Conservation (phyloP, 2,113 vertebrate species). For the Gobiocypris rarus region DNA sequence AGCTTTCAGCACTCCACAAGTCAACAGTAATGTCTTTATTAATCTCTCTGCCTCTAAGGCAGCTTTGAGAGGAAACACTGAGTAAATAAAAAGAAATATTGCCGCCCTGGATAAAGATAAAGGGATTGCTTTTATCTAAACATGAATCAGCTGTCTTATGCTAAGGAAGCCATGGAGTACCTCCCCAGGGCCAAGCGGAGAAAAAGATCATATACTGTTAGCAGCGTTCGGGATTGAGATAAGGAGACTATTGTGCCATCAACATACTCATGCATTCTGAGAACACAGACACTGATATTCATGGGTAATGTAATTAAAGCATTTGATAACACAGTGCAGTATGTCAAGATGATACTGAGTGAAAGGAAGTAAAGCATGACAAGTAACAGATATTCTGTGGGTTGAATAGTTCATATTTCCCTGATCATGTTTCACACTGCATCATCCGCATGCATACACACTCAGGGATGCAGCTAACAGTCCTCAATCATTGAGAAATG, state of each 20-base stretch:
- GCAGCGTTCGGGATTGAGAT: slow-evolving; percentile 44
- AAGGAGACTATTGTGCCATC: slow-evolving; percentile 34
- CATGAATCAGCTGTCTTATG: slow-evolving; percentile 49
- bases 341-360: neutral
- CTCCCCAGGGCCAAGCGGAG: slow-evolving; percentile 29
- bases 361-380: neutral
- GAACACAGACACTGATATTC: slow-evolving; percentile 40
- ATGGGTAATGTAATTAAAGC: slow-evolving; percentile 26
- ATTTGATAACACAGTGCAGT: slow-evolving; percentile 13
- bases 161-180: neutral
- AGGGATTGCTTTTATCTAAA: slow-evolving; percentile 50
- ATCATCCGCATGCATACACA: neutral
- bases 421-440: neutral
- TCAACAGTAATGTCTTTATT: slow-evolving; percentile 47
- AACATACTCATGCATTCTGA: neutral
- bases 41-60: slow-evolving; percentile 48
- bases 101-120: slow-evolving; percentile 44
- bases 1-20: slow-evolving; percentile 40
- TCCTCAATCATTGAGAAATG: neutral
- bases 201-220: slow-evolving; percentile 25
- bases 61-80: slow-evolving; percentile 39
- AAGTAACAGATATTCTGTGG: neutral
- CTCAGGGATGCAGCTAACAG: neutral
- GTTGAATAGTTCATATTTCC: slow-evolving; percentile 7
- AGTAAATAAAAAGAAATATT: slow-evolving; percentile 49